Evolutionary conservation across 2,113 vertebrate species (phyloP).

Genomic region (Pogona vitticeps): DNA sequence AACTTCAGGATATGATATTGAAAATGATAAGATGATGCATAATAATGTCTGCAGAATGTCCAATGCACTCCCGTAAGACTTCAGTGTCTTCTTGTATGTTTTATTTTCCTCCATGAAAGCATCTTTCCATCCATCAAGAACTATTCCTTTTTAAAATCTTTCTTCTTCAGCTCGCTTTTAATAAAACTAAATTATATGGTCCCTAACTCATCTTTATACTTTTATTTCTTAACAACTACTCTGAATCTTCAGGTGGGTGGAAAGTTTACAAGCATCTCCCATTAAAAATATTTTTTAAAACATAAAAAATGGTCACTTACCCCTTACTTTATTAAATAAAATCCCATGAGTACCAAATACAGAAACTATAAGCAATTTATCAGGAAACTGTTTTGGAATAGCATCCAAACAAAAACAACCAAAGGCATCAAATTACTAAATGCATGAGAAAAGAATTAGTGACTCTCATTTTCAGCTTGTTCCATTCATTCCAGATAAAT

Average conservation of each 20-base stretch:
- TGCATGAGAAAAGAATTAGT: not conserved
- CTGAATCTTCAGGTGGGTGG: conserved; percentile 3
- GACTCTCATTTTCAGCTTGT: not conserved
- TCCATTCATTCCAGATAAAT: conserved; percentile 19
- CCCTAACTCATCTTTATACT: not conserved
- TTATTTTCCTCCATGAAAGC: not conserved
- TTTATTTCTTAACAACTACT: conserved; percentile 15
- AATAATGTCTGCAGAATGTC: not conserved
- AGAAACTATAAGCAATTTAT: not conserved
- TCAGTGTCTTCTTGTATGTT: conserved; percentile 3
- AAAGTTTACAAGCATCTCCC: conserved; percentile 21
- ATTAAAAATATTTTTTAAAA: not conserved
- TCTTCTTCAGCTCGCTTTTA: not conserved
- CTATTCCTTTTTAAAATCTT: not conserved
- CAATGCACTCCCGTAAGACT: not conserved
- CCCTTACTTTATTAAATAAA: not conserved
- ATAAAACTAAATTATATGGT: not conserved
- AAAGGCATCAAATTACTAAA: not conserved
- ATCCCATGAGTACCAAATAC: not conserved
- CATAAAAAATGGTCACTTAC: not conserved
- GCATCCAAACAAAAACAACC: not conserved
- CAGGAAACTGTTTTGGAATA: not conserved
- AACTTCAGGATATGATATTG: not conserved
- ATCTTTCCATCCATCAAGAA: conserved; percentile 12
- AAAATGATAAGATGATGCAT: not conserved